Base-by-base conservation (phyloP, 2,797 vertebrate species). In the Enteromius anoplus region DNA sequence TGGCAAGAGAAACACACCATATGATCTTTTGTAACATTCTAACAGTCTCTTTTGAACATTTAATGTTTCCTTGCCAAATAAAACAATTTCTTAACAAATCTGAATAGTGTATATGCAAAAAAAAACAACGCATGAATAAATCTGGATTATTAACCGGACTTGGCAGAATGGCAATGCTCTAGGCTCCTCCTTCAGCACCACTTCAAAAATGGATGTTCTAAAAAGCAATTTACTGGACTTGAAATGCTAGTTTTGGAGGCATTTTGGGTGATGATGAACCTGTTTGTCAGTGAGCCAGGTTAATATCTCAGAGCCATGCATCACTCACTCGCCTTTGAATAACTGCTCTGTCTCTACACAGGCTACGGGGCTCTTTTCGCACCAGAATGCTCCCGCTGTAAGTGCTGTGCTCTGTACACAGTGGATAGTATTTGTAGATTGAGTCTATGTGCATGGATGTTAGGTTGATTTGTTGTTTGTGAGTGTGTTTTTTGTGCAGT, bases 321-420 rank as follows among this genome's bases (percentile, higher is more conserved):
- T 83, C 83, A 75, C 72, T 89, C 64, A 75, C 49, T 47, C 4
- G 70, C 49, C 86, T 65, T 75, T 82, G 51, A 89, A 88, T 92
- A 91, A 90, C 85, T 45, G 69, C 80, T 79, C 86, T 90, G 86
- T 92, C 86, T 91, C 80, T 85, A 89, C 90, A 73, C 90, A 91
- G 90, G 88, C 89, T 82, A 32, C 87, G 87, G 87, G 89, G 89
- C 85, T 90, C 86, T 82, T 86, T 91, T 81, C 88, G 91, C 81
- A 87, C 88, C 85, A 90, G 89, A 91, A 91, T 89, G 23, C 86
- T 90, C 66, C 64, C 88, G 65, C 76, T 89, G 88, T 90, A 91
- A 92, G 91, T 91, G 84, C 82, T 83, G 60, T 32, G 49, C 60
- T 51, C 51, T 76, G 49, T 71, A 37, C 49, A 72, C 64, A 65